Percentiles rank a stretch among this genome's conserved stretches.
Evolutionary conservation across 2,113 vertebrate species (phyloP).

Genomic region (Zootoca vivipara): DNA sequence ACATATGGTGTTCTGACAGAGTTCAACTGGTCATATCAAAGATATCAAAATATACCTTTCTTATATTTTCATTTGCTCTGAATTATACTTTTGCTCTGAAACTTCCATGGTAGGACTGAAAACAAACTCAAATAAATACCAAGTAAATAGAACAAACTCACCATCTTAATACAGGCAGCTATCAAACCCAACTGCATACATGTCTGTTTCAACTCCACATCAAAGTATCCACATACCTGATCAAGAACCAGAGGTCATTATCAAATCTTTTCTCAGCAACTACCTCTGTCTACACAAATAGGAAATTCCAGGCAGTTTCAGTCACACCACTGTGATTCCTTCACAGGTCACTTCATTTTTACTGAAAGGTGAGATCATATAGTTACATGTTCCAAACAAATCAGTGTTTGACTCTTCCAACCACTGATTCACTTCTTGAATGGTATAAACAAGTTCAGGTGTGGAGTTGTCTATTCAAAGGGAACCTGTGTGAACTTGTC

Average conservation of each 20-base stretch:
- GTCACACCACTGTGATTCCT: neutral
- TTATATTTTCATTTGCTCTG: neutral
- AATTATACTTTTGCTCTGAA: neutral
- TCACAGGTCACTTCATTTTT: neutral
- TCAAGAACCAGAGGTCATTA: neutral
- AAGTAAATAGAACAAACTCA: neutral
- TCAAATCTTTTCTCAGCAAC: neutral
- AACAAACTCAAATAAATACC: neutral
- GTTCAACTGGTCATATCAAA: neutral
- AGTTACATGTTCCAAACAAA: neutral
- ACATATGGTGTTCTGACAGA: neutral
- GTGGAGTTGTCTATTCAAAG: neutral
- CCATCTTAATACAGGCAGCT: neutral
- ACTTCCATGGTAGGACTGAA: neutral
- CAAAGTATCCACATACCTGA: neutral
- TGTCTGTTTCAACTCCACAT: neutral
- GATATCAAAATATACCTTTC: neutral
- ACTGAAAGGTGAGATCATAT: neutral
- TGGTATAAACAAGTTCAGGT: neutral
- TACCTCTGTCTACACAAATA: neutral
- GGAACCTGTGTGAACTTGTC: neutral
- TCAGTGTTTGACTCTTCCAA: neutral
- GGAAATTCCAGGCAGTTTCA: neutral
- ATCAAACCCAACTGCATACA: neutral
- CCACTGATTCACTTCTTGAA: neutral